Evolutionary conservation across 2,113 vertebrate genomes (phyloP).

Genomic region (Chloebia gouldiae): DNA sequence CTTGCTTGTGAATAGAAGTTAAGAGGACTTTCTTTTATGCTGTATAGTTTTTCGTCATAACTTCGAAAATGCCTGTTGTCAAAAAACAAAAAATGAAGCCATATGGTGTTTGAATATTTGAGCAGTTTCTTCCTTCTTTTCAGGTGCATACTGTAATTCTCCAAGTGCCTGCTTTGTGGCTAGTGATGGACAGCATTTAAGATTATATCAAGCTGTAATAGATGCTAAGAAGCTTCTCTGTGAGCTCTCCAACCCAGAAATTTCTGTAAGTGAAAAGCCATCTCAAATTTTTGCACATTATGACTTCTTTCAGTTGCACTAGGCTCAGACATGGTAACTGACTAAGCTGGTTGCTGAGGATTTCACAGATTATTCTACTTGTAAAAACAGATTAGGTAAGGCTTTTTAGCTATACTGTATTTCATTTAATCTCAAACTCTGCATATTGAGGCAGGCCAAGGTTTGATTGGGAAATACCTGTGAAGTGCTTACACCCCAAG

Average conservation of each 20-base stretch:
- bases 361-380: neutral
- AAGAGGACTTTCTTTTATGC: neutral
- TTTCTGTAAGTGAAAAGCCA: slow-evolving; percentile 84
- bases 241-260: slow-evolving; percentile 94
- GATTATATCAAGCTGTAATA: slow-evolving; percentile 95
- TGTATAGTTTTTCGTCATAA: neutral
- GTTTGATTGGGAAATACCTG: neutral
- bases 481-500: neutral
- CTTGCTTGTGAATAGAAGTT: neutral
- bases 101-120: neutral
- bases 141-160: slow-evolving; percentile 95
- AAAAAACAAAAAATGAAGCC: neutral
- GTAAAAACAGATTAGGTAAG: neutral
- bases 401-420: neutral
- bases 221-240: slow-evolving; percentile 95
- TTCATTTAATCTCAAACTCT: neutral
- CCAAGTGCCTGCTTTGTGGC: slow-evolving; percentile 98
- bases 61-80: neutral
- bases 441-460: neutral
- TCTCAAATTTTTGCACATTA: neutral
- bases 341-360: neutral
- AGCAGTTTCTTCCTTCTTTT: neutral
- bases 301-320: neutral
- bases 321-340: neutral
- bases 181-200: slow-evolving; percentile 91